Percentiles rank a stretch among this genome's conserved stretches.
phyloP scores from a whole-genome alignment of 37 sponge, comb jelly and placozoan species.

The Halisarca cf. caerulea region DNA sequence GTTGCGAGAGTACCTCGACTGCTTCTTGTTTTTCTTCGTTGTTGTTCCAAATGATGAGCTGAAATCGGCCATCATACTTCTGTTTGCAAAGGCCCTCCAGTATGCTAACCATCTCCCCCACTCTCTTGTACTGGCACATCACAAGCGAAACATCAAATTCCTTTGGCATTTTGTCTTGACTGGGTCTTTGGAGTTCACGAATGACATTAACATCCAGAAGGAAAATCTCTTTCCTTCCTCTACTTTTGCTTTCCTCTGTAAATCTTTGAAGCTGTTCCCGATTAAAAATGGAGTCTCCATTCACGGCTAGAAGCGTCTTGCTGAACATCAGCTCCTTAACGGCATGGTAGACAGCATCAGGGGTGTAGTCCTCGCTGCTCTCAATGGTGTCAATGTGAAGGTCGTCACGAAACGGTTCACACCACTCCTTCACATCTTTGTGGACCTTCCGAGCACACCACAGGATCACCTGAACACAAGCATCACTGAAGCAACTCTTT shows the following conservation, averaged over 20 bases:
- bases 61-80: slow-evolving; percentile 36
- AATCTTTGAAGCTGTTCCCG: not conserved
- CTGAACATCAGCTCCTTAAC: not conserved
- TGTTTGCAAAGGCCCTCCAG: slow-evolving; percentile 41
- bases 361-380: not conserved
- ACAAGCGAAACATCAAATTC: slow-evolving; percentile 29
- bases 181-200: too few relatives aligned
- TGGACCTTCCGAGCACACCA: too few relatives aligned
- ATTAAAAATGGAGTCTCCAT: not conserved
- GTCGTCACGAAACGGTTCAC: too few relatives aligned
- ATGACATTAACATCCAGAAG: not conserved
- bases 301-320: not conserved
- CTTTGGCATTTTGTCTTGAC: too few relatives aligned
- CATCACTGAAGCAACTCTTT: slow-evolving; percentile 3
- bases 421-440: too few relatives aligned
- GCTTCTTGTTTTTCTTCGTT: slow-evolving; percentile 41
- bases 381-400: not conserved
- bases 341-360: not conserved
- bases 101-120: slow-evolving; percentile 31
- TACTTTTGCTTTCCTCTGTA: not conserved
- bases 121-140: slow-evolving; percentile 55
- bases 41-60: slow-evolving; percentile 73
- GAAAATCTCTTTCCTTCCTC: not conserved
- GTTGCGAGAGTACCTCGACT: slow-evolving; percentile 17
- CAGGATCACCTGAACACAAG: slow-evolving; percentile 42